Base-by-base conservation (phyloP, 2,113 vertebrate species). In the Labrus mixtus region DNA sequence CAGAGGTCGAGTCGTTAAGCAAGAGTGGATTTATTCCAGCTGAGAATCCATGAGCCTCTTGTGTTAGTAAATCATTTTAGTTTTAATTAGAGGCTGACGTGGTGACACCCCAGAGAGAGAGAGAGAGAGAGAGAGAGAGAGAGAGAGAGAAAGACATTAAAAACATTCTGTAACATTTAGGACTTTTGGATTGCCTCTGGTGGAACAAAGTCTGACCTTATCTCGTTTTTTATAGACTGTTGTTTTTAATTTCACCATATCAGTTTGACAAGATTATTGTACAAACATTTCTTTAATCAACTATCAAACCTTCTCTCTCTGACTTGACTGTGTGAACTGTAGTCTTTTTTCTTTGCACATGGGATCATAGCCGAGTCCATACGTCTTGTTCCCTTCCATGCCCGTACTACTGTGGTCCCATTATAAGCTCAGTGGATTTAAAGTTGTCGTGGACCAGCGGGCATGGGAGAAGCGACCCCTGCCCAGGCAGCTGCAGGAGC, bases 391-490 rank as follows among this genome's bases (percentile, higher is more conserved):
- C 10, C 60, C 62, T 63, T 91, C 79, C 85, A 90, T 87, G 84
- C 16, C 48, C 59, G 22, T 22, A 13, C 77, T 72, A 78, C 82
- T 81, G 83, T 83, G n/a, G n/a, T n/a, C n/a, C 83, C 83, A 58
- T 66, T 73, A 15, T 10, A 61, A 76, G 45, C 85, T 79, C 67
- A 63, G 83, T 60, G 81, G 89, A 90, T 68, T 80, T 66, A 76
- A 88, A 83, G 80, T 85, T 73, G 51, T 48, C 48, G 57, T 48
- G 78, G 78, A 82, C 78, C 55, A 25, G 57, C 53, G 69, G 89
- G 90, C 74, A 97, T 97, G 97, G 96, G 96, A 93, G 96, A 98
- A 81, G 96, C 96, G 83, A 96, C 96, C 92, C 95, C 96, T 82
- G 95, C 95, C 65, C 96, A 95, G 86, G 93, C 96, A 82, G 91